Base-by-base conservation (phyloP, 1,140 invertebrate genomes). In the Polypedilum pembai region DNA sequence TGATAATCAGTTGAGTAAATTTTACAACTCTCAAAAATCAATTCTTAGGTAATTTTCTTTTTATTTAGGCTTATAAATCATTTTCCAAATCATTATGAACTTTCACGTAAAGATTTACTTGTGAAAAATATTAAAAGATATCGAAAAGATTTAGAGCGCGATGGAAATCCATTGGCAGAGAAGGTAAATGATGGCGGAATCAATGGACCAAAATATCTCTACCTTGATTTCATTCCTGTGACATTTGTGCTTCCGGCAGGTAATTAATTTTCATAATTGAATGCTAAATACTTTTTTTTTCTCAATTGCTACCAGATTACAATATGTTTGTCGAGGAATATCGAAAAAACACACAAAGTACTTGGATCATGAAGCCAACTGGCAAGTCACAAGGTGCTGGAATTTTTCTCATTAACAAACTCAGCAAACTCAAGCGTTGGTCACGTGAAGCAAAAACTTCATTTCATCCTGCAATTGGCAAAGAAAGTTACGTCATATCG, bases 361-460 rank as follows among this genome's bases (percentile, higher is more conserved):
- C 94, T 0, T 98, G 95, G 95, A 98, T 98, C 75, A 96, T 98
- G 93, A 98, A 98, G 81, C 96, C 96, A 0, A 95, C 94, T 80
- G 95, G 94, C 20, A 92, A 94, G 81, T 95, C 92, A 12, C 93
- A 95, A 82, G 92, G 92, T 0, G 88, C 91, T 5, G 93, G 93
- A 7, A 95, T 95, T 76, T 94, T 94, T 80, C 83, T 95, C 0
- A 94, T 95, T 76, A 94, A 94, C 78, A 94, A 94, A 84, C 81
- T 95, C 56, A 94, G 92, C 1, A 94, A 94, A 83, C 83, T 95
- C 15, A 94, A 94, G 80, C 90, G 92, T 79, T 95, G 92, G 91
- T 94, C 93, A 0, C 85, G 91, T 21, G 92, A 94, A 81, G 90
- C 91, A 2, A 92, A 91, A 82, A 88, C 87, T 75, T 89, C 90